Conservation (phyloP, 1,140 invertebrate genomes). For the Drosophila nikananu region DNA sequence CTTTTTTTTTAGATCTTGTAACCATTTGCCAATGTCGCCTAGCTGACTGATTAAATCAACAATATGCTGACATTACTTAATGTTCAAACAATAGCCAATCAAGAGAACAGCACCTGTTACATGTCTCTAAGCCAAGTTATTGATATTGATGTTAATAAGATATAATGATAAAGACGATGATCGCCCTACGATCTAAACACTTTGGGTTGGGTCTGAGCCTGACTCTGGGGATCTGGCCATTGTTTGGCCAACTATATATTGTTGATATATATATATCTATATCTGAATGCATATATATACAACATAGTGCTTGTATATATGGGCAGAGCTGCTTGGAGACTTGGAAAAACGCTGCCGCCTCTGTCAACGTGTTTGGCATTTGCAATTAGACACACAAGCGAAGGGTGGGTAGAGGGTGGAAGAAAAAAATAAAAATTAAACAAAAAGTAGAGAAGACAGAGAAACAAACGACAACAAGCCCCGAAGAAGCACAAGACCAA, state of each 20-base stretch:
- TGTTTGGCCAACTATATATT: constrained; percentile 21
- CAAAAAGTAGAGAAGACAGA: constrained; percentile 11
- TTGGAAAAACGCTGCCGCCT: constrained; percentile 37
- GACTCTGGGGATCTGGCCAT: constrained; percentile 29
- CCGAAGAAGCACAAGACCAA: constrained; percentile 35
- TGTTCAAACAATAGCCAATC: constrained; percentile 31
- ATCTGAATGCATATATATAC: neutral
- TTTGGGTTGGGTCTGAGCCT: neutral
- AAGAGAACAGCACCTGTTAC: constrained; percentile 40
- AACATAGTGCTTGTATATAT: constrained; percentile 40
- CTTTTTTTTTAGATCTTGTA: neutral
- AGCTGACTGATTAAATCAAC: constrained; percentile 1
- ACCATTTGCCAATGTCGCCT: neutral
- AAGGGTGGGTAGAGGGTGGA: neutral
- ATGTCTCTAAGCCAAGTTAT: constrained; percentile 11
- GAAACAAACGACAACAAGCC: constrained; percentile 7
- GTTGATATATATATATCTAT: neutral
- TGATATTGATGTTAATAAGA: constrained; percentile 40
- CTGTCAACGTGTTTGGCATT: constrained; percentile 73
- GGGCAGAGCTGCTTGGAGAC: constrained; percentile 64
- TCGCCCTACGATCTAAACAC: neutral
- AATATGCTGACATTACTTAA: constrained; percentile 7
- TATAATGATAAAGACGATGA: too few species aligned
- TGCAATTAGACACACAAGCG: constrained; percentile 57
- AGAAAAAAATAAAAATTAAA: constrained; percentile 9